phyloP scores from a whole-genome alignment of 1,140 invertebrate genomes.

The Microplitis mediator region DNA sequence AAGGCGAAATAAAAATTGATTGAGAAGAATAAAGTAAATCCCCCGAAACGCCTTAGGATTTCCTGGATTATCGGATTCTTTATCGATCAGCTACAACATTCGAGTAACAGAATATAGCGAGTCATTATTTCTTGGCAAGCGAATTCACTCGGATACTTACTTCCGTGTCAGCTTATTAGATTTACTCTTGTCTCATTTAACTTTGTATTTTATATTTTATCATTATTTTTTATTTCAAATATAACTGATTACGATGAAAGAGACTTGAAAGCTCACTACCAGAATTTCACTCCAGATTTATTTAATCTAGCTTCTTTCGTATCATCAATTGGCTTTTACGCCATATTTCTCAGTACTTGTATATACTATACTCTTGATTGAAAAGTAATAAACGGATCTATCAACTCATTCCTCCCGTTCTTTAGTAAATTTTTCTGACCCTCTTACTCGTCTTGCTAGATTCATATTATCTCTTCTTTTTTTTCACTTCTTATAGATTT shows the following conservation, averaged over 20 bases:
- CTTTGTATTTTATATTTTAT: not conserved
- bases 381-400: constrained; percentile 34
- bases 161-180: constrained; percentile 1
- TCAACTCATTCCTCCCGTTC: constrained; percentile 8
- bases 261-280: not conserved
- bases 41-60: not conserved
- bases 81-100: not conserved
- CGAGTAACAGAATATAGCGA: not conserved
- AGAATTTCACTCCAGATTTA: not conserved
- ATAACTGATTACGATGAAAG: not conserved
- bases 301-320: not conserved
- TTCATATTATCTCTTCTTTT: not conserved
- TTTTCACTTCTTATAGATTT: not conserved
- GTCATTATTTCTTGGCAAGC: constrained; percentile 8
- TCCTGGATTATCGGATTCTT: not conserved
- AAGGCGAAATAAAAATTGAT: too few species aligned
- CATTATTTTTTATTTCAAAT: not conserved
- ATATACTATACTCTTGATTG: constrained; percentile 15
- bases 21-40: not conserved
- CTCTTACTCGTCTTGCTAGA: not conserved
- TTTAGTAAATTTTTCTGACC: not conserved
- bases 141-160: not conserved
- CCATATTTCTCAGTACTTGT: not conserved
- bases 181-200: not conserved
- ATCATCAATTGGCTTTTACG: not conserved